phyloP scores from a whole-genome alignment of 2,113 vertebrate species.

The Peromyscus californicus region DNA sequence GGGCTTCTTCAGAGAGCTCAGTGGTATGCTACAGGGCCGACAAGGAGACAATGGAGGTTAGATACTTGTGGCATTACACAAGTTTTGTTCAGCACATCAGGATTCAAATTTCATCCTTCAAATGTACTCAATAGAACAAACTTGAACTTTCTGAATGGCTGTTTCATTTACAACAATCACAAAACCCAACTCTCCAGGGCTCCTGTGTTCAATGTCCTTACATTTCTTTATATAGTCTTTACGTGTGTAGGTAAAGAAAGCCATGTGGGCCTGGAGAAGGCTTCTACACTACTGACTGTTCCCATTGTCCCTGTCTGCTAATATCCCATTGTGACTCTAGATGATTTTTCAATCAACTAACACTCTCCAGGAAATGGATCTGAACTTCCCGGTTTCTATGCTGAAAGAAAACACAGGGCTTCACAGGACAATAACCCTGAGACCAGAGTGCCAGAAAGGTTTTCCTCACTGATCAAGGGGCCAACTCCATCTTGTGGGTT shows the following conservation, averaged over 20 bases:
- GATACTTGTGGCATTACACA: neutral
- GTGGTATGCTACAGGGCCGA: neutral
- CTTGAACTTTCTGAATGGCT: conserved; percentile 44
- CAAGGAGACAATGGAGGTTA: neutral
- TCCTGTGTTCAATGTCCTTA: conserved; percentile 2
- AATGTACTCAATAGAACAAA: conserved; percentile 15
- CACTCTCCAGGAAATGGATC: neutral
- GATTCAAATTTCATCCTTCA: conserved; percentile 11
- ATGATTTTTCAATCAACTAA: conserved; percentile 50
- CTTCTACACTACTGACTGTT: conserved; percentile 13
- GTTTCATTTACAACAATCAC: conserved; percentile 38
- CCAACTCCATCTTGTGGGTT: conserved; percentile 58
- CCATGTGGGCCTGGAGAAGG: neutral
- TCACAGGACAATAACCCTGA: neutral
- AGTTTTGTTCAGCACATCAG: conserved; percentile 31
- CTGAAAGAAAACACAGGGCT: conserved; percentile 50
- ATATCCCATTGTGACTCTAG: neutral
- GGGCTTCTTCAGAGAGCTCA: neutral
- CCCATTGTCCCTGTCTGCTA: conserved; percentile 22
- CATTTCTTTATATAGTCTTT: neutral
- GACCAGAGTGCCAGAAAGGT: neutral
- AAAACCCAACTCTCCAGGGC: conserved; percentile 24
- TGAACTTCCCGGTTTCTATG: conserved; percentile 38
- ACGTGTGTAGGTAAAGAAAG: conserved; percentile 43
- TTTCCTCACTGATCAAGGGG: conserved; percentile 19